phyloP scores from a whole-genome alignment of 2,113 vertebrate genomes.

The Mohoua ochrocephala region DNA sequence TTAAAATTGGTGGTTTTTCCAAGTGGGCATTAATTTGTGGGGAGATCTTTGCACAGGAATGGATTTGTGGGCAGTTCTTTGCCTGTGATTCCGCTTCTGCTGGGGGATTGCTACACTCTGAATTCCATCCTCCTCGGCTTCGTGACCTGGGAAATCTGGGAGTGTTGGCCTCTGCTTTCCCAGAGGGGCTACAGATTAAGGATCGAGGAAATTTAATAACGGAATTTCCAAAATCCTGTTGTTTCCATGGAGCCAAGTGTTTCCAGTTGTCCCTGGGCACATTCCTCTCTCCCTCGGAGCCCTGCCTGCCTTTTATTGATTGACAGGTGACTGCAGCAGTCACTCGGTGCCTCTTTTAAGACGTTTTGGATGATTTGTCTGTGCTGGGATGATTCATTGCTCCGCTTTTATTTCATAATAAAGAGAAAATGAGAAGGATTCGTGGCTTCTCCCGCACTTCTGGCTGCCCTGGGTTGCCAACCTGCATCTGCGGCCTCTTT shows the following conservation, averaged over 20 bases:
- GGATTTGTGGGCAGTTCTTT: not conserved
- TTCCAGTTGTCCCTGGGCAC: not conserved
- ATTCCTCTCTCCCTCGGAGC: not conserved
- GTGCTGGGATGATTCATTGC: not conserved
- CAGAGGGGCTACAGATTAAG: not conserved
- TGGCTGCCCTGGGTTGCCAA: not conserved
- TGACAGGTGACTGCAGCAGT: not conserved
- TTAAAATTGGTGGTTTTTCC: too few species aligned
- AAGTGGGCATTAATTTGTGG: not conserved
- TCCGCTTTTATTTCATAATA: not conserved
- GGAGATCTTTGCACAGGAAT: too few species aligned
- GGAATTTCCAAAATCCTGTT: not conserved
- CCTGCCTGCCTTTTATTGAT: not conserved
- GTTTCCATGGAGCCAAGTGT: not conserved
- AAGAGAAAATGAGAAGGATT: not conserved
- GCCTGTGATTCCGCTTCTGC: accelerated
- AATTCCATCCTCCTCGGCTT: not conserved
- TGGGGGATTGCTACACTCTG: not conserved
- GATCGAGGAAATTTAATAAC: not conserved
- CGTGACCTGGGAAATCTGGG: not conserved
- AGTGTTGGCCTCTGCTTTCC: not conserved
- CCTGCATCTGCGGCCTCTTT: not conserved
- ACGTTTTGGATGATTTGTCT: not conserved
- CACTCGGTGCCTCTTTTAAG: not conserved
- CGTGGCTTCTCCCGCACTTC: not conserved